These are phyloP conservation scores for Syngnathus scovelli DNA, from an alignment of 2,113 vertebrate species.

Conservation along the genomic window DNA sequence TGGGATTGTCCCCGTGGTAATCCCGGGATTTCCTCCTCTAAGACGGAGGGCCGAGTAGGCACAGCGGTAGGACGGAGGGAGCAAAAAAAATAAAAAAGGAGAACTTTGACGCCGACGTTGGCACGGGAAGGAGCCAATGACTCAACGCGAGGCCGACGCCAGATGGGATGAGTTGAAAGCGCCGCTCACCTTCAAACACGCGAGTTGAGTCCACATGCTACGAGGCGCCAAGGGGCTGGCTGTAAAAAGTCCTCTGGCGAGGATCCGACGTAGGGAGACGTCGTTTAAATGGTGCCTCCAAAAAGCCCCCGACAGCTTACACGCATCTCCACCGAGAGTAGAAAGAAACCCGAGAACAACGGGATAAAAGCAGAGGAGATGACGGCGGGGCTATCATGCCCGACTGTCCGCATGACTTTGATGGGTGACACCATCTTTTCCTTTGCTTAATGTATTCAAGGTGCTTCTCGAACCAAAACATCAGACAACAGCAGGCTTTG, in stretches of 20 bases:
- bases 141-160: constrained; percentile 42
- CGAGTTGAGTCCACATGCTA: constrained; percentile 26
- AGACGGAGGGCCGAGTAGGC: constrained; percentile 57
- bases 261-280: constrained; percentile 39
- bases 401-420: constrained; percentile 36
- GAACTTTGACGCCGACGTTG: constrained; percentile 14
- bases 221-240: constrained; percentile 31
- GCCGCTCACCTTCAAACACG: constrained; percentile 42
- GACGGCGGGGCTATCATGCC: constrained; percentile 26
- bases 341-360: constrained; percentile 17
- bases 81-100: constrained; percentile 18
- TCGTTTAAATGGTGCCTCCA: constrained; percentile 28
- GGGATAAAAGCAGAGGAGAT: constrained; percentile 37
- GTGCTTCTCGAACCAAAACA: constrained; percentile 36
- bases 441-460: constrained; percentile 38
- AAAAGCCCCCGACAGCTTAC: constrained; percentile 42
- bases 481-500: constrained; percentile 30
- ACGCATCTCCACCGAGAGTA: constrained; percentile 23
- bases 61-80: constrained; percentile 27
- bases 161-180: constrained; percentile 51
- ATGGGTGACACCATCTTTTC: constrained; percentile 43
- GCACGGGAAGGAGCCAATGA: constrained; percentile 27
- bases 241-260: constrained; percentile 47
- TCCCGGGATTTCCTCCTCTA: constrained; percentile 63
- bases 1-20: constrained; percentile 63